These are phyloP conservation scores for Drosophila emarginata DNA, from an alignment of 2,888 invertebrate species.

Conservation along the genomic window DNA sequence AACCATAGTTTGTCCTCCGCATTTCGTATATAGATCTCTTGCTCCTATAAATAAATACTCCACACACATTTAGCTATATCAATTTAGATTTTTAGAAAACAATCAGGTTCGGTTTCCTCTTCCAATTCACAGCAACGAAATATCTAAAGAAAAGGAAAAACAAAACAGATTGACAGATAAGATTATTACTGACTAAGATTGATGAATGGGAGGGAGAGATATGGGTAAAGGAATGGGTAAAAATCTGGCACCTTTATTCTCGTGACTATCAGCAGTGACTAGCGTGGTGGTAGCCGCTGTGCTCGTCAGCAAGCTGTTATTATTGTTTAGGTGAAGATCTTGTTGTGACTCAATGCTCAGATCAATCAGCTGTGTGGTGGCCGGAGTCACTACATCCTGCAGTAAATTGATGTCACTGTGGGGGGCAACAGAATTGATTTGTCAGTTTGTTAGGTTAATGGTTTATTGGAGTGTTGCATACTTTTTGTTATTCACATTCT, in stretches of 20 bases:
- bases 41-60: slow-evolving; percentile 75
- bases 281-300: slow-evolving; percentile 81
- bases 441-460: background rate
- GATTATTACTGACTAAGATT: background rate
- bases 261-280: slow-evolving; percentile 83
- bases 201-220: background rate
- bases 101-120: slow-evolving; percentile 68
- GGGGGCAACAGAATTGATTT: background rate
- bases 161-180: background rate
- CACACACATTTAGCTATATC: slow-evolving; percentile 77
- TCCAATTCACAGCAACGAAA: slow-evolving; percentile 82
- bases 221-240: background rate
- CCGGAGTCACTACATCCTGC: slow-evolving; percentile 78
- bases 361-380: slow-evolving; percentile 82
- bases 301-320: slow-evolving; percentile 82
- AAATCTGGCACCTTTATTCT: slow-evolving; percentile 80
- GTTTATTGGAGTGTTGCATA: too few relatives aligned
- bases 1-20: slow-evolving; percentile 77
- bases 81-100: slow-evolving; percentile 66
- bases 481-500: slow-evolving; percentile 82
- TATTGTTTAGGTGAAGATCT: slow-evolving; percentile 81
- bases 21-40: slow-evolving; percentile 46
- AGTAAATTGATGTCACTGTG: slow-evolving; percentile 81
- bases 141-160: slow-evolving; percentile 52
- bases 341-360: slow-evolving; percentile 82